Conservation (phyloP, 2,888 invertebrate species). For the Chloroclystis v-ata region DNA sequence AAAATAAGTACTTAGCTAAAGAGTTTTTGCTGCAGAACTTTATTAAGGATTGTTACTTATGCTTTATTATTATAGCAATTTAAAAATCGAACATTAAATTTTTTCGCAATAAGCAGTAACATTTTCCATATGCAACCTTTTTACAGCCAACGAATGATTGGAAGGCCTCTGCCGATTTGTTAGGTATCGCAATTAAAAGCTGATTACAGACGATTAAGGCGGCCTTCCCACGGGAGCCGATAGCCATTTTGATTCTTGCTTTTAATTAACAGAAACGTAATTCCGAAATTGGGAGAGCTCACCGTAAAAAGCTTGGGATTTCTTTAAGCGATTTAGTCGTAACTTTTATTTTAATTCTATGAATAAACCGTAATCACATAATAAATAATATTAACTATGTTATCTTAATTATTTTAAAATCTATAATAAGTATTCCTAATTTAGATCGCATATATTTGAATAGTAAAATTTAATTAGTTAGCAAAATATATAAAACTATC, state of each 20-base stretch:
- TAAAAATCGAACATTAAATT: too few species aligned
- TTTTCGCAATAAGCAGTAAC: too few species aligned
- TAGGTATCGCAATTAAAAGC: slow-evolving; percentile 42
- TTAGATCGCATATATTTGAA: too few species aligned
- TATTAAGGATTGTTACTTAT: not conserved
- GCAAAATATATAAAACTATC: too few species aligned
- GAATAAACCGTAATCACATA: too few species aligned
- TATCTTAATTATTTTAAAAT: too few species aligned
- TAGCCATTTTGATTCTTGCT: slow-evolving; percentile 25
- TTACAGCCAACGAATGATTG: not conserved
- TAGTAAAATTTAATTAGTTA: too few species aligned
- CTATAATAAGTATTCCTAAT: too few species aligned
- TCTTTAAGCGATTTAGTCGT: not conserved
- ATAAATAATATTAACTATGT: too few species aligned
- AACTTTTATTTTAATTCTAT: too few species aligned
- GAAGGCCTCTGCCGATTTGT: slow-evolving; percentile 29
- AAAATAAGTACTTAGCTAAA: not conserved
- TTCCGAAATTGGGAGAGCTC: slow-evolving; percentile 15
- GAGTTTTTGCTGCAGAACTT: not conserved
- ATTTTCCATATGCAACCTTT: too few species aligned
- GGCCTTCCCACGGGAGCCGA: slow-evolving; percentile 30
- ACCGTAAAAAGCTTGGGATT: slow-evolving; percentile 17
- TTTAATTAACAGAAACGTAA: slow-evolving; percentile 27
- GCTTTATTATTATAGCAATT: too few species aligned
- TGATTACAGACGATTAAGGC: slow-evolving; percentile 32